These are phyloP conservation scores for Galerucella pusilla DNA, from an alignment of 2,888 invertebrate genomes.

Conservation along the genomic window DNA sequence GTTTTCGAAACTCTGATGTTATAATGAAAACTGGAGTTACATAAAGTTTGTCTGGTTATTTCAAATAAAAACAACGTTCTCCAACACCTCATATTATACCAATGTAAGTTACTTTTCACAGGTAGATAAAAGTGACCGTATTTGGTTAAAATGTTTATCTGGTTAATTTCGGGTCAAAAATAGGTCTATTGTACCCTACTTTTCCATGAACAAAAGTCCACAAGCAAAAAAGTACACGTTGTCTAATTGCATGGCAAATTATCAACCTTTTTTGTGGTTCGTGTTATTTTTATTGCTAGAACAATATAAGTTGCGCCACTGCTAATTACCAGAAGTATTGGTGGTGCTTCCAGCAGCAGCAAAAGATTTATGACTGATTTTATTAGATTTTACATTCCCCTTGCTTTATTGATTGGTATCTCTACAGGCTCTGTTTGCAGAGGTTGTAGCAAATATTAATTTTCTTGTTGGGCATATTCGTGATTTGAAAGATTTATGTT, in stretches of 20 bases:
- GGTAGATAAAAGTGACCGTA: too few species aligned
- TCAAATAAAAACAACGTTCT: too few species aligned
- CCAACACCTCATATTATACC: too few species aligned
- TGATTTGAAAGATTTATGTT: slow-evolving; percentile 26
- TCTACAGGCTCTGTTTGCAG: slow-evolving; percentile 17
- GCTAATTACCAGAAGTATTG: slow-evolving; percentile 26
- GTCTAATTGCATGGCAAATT: neutral
- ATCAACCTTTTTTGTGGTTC: neutral
- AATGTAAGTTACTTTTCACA: too few species aligned
- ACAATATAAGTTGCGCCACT: slow-evolving; percentile 16
- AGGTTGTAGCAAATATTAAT: slow-evolving; percentile 33
- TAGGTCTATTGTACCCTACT: too few species aligned
- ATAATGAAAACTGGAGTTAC: too few species aligned
- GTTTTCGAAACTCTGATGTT: too few species aligned
- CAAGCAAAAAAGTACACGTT: too few species aligned
- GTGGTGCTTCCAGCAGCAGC: slow-evolving; percentile 24
- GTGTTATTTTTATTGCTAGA: neutral
- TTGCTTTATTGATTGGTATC: slow-evolving; percentile 30
- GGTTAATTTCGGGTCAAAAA: too few species aligned
- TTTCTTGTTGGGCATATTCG: slow-evolving; percentile 28
- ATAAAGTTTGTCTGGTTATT: too few species aligned
- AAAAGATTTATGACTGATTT: slow-evolving; percentile 32
- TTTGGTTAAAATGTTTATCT: too few species aligned
- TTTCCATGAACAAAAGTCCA: too few species aligned
- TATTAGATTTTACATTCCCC: slow-evolving; percentile 35